Conservation (phyloP, 2,797 vertebrate species). For the Pangasius larnaudii region DNA sequence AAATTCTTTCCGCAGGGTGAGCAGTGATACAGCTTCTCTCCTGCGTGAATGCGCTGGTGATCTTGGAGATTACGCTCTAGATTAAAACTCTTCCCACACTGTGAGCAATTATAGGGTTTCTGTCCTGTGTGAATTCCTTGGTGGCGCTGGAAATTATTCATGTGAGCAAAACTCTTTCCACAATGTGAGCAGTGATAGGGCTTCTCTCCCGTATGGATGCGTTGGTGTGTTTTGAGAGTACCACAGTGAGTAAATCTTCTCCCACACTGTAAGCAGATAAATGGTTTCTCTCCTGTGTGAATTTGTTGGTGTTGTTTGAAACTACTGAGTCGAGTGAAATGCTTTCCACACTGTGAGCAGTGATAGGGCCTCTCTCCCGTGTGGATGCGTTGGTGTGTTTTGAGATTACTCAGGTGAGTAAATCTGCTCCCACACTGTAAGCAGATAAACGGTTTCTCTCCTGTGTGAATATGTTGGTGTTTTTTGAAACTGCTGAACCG, state of each 20-base stretch:
- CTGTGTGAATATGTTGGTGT: neutral
- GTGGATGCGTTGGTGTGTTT: neutral
- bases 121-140: neutral
- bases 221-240: neutral
- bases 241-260: neutral
- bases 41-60: neutral
- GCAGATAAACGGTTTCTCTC: conserved; percentile 9
- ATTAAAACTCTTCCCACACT: conserved; percentile 7
- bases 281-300: neutral
- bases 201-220: conserved; percentile 20
- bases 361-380: neutral
- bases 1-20: neutral
- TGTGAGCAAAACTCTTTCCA: neutral
- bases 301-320: conserved; percentile 13
- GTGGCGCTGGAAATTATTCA: conserved; percentile 11
- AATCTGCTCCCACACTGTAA: neutral
- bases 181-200: neutral
- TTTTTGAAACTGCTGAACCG: neutral
- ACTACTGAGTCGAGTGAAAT: neutral
- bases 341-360: neutral
- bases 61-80: neutral
- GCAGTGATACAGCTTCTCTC: neutral
- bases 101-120: neutral
- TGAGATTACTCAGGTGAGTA: neutral
- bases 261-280: neutral